Base-by-base conservation (phyloP, 2,888 invertebrate species). In the Hypselothyrea guttata region DNA sequence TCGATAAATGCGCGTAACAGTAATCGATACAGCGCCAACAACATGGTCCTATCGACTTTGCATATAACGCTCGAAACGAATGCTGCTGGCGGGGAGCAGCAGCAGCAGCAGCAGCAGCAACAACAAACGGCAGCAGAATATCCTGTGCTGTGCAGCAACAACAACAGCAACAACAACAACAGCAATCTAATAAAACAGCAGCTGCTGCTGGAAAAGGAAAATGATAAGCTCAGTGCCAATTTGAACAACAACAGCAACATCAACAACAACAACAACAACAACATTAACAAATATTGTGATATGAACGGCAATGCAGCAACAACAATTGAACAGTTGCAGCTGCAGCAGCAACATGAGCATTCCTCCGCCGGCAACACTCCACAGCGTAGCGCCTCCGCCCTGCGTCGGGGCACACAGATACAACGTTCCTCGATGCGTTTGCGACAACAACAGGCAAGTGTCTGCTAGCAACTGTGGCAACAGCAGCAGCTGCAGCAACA, bases 391-490 rank as follows among this genome's bases (percentile, higher is more conserved):
- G 47, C 60, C 42, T 76, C 86, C 9, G 57, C 78, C 7, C 52
- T 89, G 56, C 81, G 86, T 40, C 86, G 88, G 46, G 86, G 86
- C 61, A 78, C 77, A 34, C 84, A 84, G 53, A 68, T 88, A 11
- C 87, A 84, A 44, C 68, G 83, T 55, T 82, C 86, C 44, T 87
- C 88, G 48, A 79, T 84, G 60, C 88, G 88, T 75, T 84, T 88
- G 77, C 86, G 82, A 71, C 88, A 89, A 69, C 89, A 89, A 72
- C 89, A 89, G 89, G 89, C 88, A 89, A 89, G 87, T 87, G 40
- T 16, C 13, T 4, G 7, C 4, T 34, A 49, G 22, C 33, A 28
- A 18, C 27, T 11, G 13, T n/a, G 40, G 22, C 48, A 64, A 51
- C 49, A 40, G 9, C 33, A 51, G 8, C 46, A 47, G 7, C 34